Conservation (phyloP, 2,797 vertebrate genomes). For the Mus minutoides region DNA sequence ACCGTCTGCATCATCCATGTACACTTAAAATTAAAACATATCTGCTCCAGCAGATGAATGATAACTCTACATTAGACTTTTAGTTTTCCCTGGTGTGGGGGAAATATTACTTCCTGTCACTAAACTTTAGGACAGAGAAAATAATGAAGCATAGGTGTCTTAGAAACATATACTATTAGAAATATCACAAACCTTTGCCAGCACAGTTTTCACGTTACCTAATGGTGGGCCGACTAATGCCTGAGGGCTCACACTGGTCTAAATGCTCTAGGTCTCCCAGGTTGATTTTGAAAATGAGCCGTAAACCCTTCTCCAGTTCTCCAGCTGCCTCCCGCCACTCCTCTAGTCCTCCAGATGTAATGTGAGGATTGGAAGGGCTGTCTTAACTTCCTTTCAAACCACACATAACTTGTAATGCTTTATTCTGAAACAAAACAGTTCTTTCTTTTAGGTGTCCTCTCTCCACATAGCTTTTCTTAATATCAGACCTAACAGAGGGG, state of each 20-base stretch:
- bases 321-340: background rate
- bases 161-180: conserved; percentile 63
- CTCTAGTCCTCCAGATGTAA: background rate
- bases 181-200: conserved; percentile 66
- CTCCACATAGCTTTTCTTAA: background rate
- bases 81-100: conserved; percentile 49
- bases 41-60: conserved; percentile 42
- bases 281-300: conserved; percentile 61
- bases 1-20: conserved; percentile 65
- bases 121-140: conserved; percentile 62
- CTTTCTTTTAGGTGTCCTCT: conserved; percentile 30
- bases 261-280: conserved; percentile 59
- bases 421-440: conserved; percentile 22
- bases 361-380: background rate
- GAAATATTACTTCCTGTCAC: conserved; percentile 51
- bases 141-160: conserved; percentile 58
- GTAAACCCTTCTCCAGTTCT: conserved; percentile 36
- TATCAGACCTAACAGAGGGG: conserved; percentile 29
- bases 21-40: conserved; percentile 47
- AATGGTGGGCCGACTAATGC: conserved; percentile 72
- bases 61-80: conserved; percentile 59
- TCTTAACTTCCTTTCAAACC: background rate
- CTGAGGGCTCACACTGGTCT: conserved; percentile 59
- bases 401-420: conserved; percentile 43
- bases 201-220: conserved; percentile 71